Evolutionary conservation across 1,140 invertebrate genomes (phyloP).

Genomic region (Drosophila nikananu): DNA sequence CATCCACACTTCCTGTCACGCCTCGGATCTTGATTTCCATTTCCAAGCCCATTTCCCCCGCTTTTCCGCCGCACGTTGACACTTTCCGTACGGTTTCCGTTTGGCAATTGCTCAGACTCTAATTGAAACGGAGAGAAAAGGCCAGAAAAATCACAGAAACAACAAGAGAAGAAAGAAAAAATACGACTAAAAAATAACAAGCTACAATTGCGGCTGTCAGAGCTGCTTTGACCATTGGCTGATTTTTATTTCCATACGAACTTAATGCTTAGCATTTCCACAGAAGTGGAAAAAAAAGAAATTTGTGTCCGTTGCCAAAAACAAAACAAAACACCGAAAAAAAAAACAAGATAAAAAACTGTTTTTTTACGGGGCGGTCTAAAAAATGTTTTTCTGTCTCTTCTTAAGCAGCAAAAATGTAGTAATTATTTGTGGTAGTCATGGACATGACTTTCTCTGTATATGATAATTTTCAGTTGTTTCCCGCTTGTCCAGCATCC

Average conservation of each 20-base stretch:
- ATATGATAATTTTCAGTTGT: slow-evolving; percentile 47
- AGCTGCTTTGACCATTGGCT: slow-evolving; percentile 32
- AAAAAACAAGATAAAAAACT: slow-evolving; percentile 22
- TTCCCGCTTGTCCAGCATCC: slow-evolving; percentile 27
- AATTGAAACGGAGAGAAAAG: slow-evolving; percentile 44
- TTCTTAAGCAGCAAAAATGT: slow-evolving; percentile 40
- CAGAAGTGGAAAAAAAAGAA: slow-evolving; percentile 20
- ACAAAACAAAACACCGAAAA: not conserved
- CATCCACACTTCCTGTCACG: slow-evolving; percentile 56
- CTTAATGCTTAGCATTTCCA: slow-evolving; percentile 17
- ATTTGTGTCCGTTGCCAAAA: slow-evolving; percentile 18
- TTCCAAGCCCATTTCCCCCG: slow-evolving; percentile 8
- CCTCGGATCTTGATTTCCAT: slow-evolving; percentile 27
- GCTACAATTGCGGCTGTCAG: slow-evolving; percentile 21
- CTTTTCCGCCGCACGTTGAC: slow-evolving; percentile 39
- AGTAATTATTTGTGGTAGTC: slow-evolving; percentile 45
- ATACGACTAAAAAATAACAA: slow-evolving; percentile 19
- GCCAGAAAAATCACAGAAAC: not conserved
- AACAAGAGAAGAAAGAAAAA: not conserved
- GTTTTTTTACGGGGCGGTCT: slow-evolving; percentile 21
- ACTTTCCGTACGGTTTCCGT: slow-evolving; percentile 58
- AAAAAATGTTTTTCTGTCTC: slow-evolving; percentile 24
- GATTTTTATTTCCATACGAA: slow-evolving; percentile 36
- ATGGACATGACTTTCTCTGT: slow-evolving; percentile 55
- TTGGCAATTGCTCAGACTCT: slow-evolving; percentile 48